Evolutionary conservation across 2,113 vertebrate genomes (phyloP).

Genomic region (Podiceps cristatus): DNA sequence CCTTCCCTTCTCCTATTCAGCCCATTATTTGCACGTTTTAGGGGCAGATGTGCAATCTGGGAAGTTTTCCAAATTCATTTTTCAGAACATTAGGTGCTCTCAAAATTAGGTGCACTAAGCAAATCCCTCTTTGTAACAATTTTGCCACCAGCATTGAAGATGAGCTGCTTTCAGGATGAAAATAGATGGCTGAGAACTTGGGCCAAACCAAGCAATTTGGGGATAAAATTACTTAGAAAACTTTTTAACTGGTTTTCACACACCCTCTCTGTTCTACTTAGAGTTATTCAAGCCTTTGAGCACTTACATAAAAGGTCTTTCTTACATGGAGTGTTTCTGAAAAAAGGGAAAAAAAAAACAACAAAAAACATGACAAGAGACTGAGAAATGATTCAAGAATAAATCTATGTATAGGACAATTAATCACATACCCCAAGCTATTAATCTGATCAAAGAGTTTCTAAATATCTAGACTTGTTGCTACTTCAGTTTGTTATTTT

Average conservation of each 20-base stretch:
- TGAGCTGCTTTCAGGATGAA: conserved; percentile 28
- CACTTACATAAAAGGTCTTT: not conserved
- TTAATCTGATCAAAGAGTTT: not conserved
- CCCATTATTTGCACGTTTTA: not conserved
- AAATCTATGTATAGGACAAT: not conserved
- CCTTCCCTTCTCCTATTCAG: not conserved
- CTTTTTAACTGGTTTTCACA: not conserved
- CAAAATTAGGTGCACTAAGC: conserved; percentile 20
- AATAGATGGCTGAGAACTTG: conserved; percentile 15
- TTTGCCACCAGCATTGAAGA: conserved; percentile 47
- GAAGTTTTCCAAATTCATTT: conserved; percentile 69
- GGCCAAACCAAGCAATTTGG: conserved; percentile 37
- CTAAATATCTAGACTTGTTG: not conserved
- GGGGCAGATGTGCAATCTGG: conserved; percentile 30
- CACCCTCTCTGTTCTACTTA: not conserved
- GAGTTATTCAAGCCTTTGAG: not conserved
- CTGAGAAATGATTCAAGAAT: not conserved
- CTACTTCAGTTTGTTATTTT: not conserved
- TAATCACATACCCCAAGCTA: not conserved
- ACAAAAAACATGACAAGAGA: not conserved
- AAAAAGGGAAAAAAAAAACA: not conserved
- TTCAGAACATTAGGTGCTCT: conserved; percentile 71
- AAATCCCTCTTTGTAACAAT: conserved; percentile 58
- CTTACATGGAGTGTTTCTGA: not conserved
- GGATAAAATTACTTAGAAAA: conserved; percentile 14